These are phyloP conservation scores for Lasioglossum zephyrum DNA, from an alignment of 2,888 invertebrate genomes.

Conservation along the genomic window DNA sequence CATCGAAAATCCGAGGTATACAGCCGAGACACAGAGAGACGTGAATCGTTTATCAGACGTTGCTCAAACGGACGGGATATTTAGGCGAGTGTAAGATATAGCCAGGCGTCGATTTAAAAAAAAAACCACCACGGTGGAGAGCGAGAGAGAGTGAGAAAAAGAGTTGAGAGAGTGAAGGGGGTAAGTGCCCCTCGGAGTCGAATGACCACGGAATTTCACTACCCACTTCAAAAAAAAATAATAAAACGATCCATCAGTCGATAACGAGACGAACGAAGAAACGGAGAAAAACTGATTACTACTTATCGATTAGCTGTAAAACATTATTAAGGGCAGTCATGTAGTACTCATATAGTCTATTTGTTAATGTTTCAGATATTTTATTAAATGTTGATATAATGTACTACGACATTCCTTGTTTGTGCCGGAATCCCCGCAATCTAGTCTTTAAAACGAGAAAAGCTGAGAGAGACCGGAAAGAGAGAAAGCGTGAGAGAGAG, in stretches of 20 bases:
- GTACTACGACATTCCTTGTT: slow-evolving; percentile 83
- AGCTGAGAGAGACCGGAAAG: neutral
- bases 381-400: slow-evolving; percentile 84
- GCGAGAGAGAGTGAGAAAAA: neutral
- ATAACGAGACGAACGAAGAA: slow-evolving; percentile 19
- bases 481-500: neutral
- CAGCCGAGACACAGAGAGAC: neutral
- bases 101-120: neutral
- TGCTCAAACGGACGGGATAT: slow-evolving; percentile 34
- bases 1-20: slow-evolving; percentile 11
- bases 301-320: slow-evolving; percentile 78
- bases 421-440: slow-evolving; percentile 75
- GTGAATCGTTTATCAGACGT: slow-evolving; percentile 23
- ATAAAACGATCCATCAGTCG: slow-evolving; percentile 67
- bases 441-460: slow-evolving; percentile 67
- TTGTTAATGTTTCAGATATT: slow-evolving; percentile 84
- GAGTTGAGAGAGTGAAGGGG: slow-evolving; percentile 6
- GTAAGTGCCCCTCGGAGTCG: slow-evolving; percentile 1
- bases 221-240: slow-evolving; percentile 54
- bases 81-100: neutral
- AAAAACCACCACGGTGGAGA: neutral
- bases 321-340: slow-evolving; percentile 79
- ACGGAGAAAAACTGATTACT: slow-evolving; percentile 69
- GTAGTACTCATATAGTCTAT: slow-evolving; percentile 82
- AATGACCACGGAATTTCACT: slow-evolving; percentile 61